Conservation (phyloP, 2,888 invertebrate genomes). For the Boloria euphrosyne region DNA sequence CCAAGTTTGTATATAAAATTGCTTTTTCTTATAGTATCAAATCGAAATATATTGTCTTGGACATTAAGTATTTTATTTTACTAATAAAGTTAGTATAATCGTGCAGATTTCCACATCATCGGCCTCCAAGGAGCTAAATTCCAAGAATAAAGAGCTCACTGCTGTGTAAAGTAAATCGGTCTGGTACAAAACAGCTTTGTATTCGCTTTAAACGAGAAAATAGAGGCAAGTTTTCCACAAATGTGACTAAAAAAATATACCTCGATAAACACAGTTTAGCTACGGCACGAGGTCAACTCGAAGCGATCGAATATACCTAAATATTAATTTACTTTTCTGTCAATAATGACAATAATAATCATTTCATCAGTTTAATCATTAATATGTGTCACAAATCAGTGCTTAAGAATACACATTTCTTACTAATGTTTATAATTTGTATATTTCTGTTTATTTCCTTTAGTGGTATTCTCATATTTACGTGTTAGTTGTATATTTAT, state of each 20-base stretch:
- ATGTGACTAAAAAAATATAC: neutral
- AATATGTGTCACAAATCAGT: too few species aligned
- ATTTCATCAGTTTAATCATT: neutral
- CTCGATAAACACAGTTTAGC: neutral
- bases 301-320: neutral
- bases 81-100: neutral
- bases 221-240: too few species aligned
- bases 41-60: constrained; percentile 14
- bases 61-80: neutral
- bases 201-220: neutral
- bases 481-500: too few species aligned
- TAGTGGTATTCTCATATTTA: too few species aligned
- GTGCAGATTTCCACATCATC: neutral
- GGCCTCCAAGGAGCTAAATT: neutral
- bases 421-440: too few species aligned
- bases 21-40: constrained; percentile 13
- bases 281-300: neutral
- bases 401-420: too few species aligned
- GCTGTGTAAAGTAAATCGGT: neutral
- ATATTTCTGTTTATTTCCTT: too few species aligned
- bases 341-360: neutral
- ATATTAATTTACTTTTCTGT: neutral
- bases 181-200: neutral
- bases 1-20: constrained; percentile 10
- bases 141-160: constrained; percentile 1